Evolutionary conservation across 2,113 vertebrate species (phyloP).

Genomic region (Dicrurus megarhynchus): DNA sequence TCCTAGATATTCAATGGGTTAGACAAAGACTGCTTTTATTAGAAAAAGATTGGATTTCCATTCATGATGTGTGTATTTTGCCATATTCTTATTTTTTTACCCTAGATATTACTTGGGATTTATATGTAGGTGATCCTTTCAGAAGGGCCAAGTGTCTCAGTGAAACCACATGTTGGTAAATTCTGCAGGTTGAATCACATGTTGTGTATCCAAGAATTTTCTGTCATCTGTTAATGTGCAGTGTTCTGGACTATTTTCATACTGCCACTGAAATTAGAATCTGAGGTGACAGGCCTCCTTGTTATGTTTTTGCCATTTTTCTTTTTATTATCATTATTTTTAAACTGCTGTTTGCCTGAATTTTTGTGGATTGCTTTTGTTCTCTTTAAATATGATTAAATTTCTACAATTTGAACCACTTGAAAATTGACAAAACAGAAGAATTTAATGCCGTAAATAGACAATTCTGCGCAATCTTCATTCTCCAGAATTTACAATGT

Average conservation of each 20-base stretch:
- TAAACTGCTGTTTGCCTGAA: background rate
- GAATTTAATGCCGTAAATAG: background rate
- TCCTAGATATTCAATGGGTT: background rate
- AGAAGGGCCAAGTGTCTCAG: background rate
- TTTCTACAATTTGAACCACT: background rate
- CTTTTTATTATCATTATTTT: background rate
- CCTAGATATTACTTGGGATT: background rate
- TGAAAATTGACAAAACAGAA: background rate
- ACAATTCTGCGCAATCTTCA: background rate
- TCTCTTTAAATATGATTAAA: background rate
- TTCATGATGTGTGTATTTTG: background rate
- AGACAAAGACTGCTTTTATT: background rate
- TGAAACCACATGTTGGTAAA: background rate
- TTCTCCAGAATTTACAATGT: background rate
- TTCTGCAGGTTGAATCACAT: background rate
- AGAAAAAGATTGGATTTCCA: background rate
- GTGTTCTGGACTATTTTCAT: background rate
- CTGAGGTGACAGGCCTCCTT: background rate
- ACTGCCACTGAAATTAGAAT: background rate
- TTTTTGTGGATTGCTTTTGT: background rate
- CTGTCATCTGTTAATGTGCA: background rate
- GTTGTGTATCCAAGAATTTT: background rate
- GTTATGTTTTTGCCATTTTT: background rate
- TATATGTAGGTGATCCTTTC: background rate
- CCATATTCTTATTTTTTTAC: background rate